Conservation (phyloP, 1,140 invertebrate genomes). For the Amyelois transitella region DNA sequence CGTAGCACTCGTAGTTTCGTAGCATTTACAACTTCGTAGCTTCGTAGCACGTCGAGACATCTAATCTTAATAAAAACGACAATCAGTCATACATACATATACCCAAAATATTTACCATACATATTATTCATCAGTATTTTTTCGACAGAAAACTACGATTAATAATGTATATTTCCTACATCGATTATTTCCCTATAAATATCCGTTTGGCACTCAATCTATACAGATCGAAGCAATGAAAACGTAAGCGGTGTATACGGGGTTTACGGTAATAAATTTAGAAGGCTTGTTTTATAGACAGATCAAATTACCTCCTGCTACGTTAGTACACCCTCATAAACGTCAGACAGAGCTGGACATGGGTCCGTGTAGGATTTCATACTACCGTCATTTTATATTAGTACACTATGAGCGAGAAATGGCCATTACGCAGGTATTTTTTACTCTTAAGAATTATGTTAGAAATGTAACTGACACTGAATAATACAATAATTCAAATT, state of each 20-base stretch:
- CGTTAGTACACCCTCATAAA: conserved; percentile 55
- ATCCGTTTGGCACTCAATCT: not conserved
- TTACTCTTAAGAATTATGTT: no score
- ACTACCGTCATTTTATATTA: conserved; percentile 32
- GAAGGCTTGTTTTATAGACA: conserved; percentile 35
- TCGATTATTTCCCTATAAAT: not conserved
- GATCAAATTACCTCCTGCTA: conserved; percentile 43
- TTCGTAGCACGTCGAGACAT: not conserved
- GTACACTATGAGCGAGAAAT: not conserved
- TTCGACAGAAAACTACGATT: no score
- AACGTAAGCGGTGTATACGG: not conserved
- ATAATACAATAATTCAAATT: no score
- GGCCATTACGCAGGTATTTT: not conserved
- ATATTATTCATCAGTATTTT: no score
- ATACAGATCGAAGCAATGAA: not conserved
- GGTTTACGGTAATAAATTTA: conserved; percentile 2
- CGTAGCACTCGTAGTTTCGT: not conserved
- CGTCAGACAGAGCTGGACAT: conserved; percentile 43
- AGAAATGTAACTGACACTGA: no score
- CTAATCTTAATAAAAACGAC: no score
- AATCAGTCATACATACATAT: no score
- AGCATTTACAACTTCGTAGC: not conserved
- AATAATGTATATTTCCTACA: no score
- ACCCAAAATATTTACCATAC: no score
- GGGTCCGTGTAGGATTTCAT: conserved; percentile 43